phyloP scores from a whole-genome alignment of 2,113 vertebrate species.

The Regulus satrapa region DNA sequence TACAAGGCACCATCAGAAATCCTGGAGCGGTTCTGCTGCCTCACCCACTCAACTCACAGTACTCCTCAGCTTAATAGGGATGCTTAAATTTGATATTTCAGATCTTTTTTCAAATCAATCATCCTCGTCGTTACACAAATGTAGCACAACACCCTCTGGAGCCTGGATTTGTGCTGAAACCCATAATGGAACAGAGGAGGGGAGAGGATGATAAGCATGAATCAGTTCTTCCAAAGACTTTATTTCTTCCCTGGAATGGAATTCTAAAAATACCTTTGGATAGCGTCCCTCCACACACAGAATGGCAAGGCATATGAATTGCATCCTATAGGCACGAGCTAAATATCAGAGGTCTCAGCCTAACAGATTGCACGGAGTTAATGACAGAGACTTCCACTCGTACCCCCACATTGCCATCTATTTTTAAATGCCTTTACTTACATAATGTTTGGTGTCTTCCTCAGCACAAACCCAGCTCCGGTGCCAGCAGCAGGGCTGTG shows the following conservation, averaged over 20 bases:
- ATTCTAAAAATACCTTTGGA: neutral
- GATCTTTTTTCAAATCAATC: neutral
- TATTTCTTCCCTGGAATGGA: neutral
- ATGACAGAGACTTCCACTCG: neutral
- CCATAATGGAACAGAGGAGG: neutral
- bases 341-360: neutral
- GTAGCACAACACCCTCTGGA: neutral
- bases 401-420: neutral
- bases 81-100: neutral
- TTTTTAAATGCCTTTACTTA: conserved; percentile 2
- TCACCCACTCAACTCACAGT: neutral
- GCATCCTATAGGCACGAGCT: neutral
- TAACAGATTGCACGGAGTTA: neutral
- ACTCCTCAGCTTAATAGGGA: neutral
- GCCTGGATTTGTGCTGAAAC: neutral
- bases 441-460: neutral
- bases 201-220: neutral
- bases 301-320: neutral
- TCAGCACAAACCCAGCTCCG: neutral
- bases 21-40: neutral
- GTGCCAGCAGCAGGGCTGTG: neutral
- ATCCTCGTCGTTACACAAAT: accelerated
- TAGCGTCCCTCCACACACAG: neutral
- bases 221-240: neutral
- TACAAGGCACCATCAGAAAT: neutral